Conservation (phyloP, 2,113 vertebrate genomes). For the Dendropsophus ebraccatus region DNA sequence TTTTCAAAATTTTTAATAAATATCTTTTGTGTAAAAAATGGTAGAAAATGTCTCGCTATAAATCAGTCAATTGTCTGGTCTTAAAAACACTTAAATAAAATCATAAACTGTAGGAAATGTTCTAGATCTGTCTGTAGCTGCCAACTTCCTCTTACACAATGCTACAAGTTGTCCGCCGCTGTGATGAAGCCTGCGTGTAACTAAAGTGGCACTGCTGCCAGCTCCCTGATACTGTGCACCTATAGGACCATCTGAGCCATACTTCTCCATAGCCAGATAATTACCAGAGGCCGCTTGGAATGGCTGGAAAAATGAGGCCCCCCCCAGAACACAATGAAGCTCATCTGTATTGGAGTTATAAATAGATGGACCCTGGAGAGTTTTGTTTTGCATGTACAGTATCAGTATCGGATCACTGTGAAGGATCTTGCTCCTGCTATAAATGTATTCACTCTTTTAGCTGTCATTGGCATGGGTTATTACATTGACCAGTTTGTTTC, state of each 20-base stretch:
- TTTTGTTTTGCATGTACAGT: background rate
- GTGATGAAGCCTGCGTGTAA: conserved; percentile 5
- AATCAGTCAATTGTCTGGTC: background rate
- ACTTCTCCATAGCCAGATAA: background rate
- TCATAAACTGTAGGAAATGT: background rate
- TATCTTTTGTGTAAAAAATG: no score
- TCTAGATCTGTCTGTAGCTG: background rate
- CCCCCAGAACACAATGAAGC: background rate
- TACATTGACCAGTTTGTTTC: background rate
- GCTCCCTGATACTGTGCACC: background rate
- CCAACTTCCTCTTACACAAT: background rate
- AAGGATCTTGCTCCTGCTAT: background rate
- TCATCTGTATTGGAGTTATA: conserved; percentile 1
- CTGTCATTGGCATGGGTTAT: background rate
- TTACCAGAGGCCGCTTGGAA: background rate
- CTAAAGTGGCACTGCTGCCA: conserved; percentile 20
- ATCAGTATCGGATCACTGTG: background rate
- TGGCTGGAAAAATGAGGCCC: background rate
- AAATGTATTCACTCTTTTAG: background rate
- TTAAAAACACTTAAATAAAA: background rate
- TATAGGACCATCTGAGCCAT: conserved; percentile 15
- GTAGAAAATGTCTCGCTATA: background rate
- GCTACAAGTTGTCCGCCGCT: background rate
- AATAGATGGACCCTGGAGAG: conserved; percentile 26
- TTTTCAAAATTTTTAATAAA: no score